A percentile compares a stretch with the other conserved stretches of the same genome.
Evolutionary conservation across 2,888 invertebrate species (phyloP).

Genomic region (Drosophila aldrichi): DNA sequence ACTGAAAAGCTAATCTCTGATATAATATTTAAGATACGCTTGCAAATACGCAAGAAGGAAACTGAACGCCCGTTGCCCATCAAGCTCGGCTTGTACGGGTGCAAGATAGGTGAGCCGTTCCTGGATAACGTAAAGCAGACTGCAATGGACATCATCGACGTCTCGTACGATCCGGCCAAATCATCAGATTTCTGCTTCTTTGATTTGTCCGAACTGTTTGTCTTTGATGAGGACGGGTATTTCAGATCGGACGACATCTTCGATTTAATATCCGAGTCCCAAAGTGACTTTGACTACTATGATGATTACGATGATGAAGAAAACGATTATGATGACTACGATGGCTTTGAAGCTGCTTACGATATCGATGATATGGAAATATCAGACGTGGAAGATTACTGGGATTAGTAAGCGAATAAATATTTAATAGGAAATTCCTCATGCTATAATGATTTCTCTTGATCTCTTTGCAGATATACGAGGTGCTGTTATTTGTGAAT

Average conservation of each 20-base stretch:
- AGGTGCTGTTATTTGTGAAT: slow-evolving; percentile 7
- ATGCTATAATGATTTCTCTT: neutral
- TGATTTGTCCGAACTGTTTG: neutral
- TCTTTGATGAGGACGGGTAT: neutral
- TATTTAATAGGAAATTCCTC: neutral
- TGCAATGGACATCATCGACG: slow-evolving; percentile 33
- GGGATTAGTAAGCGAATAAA: slow-evolving; percentile 2
- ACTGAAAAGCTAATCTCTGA: slow-evolving; percentile 27
- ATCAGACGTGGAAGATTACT: neutral
- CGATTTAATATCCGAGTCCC: neutral
- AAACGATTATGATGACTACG: neutral
- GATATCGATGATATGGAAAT: neutral
- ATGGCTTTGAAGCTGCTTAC: neutral
- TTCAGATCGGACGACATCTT: neutral
- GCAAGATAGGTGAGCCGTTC: neutral
- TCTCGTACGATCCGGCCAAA: neutral
- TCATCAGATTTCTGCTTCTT: neutral
- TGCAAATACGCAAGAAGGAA: slow-evolving; percentile 21
- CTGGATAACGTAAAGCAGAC: neutral
- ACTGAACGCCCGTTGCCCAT: slow-evolving; percentile 47
- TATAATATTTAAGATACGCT: slow-evolving; percentile 39
- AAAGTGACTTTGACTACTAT: neutral
- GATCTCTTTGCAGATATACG: neutral
- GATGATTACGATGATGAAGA: neutral
- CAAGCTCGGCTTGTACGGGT: slow-evolving; percentile 10